Base-by-base conservation (phyloP, 2,113 vertebrate genomes). In the Heloderma charlesbogerti region DNA sequence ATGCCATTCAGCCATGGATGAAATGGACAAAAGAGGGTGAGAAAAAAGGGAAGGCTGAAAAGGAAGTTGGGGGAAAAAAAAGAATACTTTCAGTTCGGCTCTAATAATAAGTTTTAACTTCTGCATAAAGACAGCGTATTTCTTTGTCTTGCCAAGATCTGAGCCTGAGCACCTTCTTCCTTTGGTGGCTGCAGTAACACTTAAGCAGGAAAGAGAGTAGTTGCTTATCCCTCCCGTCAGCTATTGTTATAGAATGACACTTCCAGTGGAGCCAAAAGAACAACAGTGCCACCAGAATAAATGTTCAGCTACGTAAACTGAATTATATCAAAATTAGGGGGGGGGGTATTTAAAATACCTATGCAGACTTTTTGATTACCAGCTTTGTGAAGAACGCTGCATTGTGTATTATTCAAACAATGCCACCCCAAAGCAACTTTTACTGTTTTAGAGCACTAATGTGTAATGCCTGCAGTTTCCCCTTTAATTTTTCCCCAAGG, bases 401-500 rank as follows among this genome's bases (percentile, higher is more conserved):
- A 25, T 7, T 4, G 48, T 48, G 7, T 80, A 0, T 0, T 90
- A 94, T 94, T 88, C 77, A 92, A 94, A 94, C 43, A 48, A 85
- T 20, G 48, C 12, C 0, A 40, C 3, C 51, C 87, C 1, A 51
- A 3, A 22, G 89, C 83, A 74, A 51, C 83, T 67, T 67, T 71
- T 88, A 92, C 0, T 0, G 45, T 31, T 85, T 91, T 16, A n/a
- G n/a, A n/a, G n/a, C n/a, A n/a, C n/a, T n/a, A n/a, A 78, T 72
- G 63, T 72, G 54, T 45, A 90, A 86, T 86, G 71, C 75, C 87
- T 88, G 31, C 31, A 72, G 86, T 71, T 94, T 91, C 79, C n/a
- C n/a, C n/a, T n/a, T n/a, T n/a, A n/a, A n/a, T n/a, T n/a, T n/a
- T 75, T 57, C 88, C 86, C 93, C 92, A 93, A 91, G 66, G 1